Evolutionary conservation across 2,888 invertebrate genomes (phyloP), one percentile per base, ranked within the genome.

Genomic region (Calliopum simillimum): DNA sequence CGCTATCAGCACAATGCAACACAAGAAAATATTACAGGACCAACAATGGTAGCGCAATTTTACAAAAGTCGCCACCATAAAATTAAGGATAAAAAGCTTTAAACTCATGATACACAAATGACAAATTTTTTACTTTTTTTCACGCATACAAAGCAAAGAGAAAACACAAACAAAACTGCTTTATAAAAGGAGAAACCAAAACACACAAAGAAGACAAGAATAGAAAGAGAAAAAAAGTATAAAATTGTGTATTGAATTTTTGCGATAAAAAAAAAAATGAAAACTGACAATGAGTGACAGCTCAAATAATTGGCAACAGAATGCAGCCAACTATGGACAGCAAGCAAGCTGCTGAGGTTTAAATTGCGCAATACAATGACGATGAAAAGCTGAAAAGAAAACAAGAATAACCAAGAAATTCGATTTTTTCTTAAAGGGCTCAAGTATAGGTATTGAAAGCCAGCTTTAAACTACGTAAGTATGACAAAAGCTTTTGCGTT

Each of bases 261-360:
- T 46, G 61, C 21, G 44, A 63, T 47, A 16, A 49, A 49, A 46
- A 63, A 47, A 23, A 33, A 5, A 33, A n/a, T n/a, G n/a, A n/a
- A n/a, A n/a, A n/a, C n/a, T 8, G 8, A 33, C 33, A 33, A 13
- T 25, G 63, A 25, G 21, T 49, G 63, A 25, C 63, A 63, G 63
- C 63, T 49, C 6, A 21, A 63, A 49, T 49, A 49, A 63, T 63
- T 63, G 63, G 63, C 63, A 47, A 25, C 14, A 63, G n/a, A 49
- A 63, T 61, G 43, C 21, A 61, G 46, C 43, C 44, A 61, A 61
- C 46, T 44, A 8, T 44, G 61, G 43, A 33, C 33, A 19, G 59
- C 21, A 16, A 33, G 59, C 12, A 59, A 5, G 41, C 14, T 11
- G 56, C 56, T 33, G 58, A 41, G 13, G 14, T 21, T 19, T 16